phyloP scores from a whole-genome alignment of 2,888 invertebrate species.

The Falcaria lacertinaria region DNA sequence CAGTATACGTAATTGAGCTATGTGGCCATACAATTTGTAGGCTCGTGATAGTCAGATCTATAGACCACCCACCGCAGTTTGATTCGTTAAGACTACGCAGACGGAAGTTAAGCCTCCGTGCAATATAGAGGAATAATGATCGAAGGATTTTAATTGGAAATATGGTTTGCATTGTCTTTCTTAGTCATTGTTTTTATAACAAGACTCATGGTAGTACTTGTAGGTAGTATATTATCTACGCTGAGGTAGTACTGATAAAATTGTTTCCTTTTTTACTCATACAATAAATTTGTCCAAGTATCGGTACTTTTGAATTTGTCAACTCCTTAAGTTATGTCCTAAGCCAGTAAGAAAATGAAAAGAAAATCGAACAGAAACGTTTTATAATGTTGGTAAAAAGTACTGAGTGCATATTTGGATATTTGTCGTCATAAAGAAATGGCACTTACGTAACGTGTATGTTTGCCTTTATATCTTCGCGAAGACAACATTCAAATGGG shows the following conservation, averaged over 20 bases:
- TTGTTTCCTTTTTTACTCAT: too few relatives aligned
- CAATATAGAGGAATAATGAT: not conserved
- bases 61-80: slow-evolving; percentile 47
- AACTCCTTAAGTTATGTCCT: too few relatives aligned
- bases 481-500: slow-evolving; percentile 39
- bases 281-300: too few relatives aligned
- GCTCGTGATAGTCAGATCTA: slow-evolving; percentile 35
- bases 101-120: slow-evolving; percentile 4
- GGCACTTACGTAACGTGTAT: slow-evolving; percentile 13
- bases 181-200: not conserved
- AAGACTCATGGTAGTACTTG: not conserved
- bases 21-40: slow-evolving; percentile 51
- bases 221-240: too few relatives aligned
- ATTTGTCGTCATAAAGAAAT: not conserved
- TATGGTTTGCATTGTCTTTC: not conserved
- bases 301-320: too few relatives aligned
- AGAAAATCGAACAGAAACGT: too few relatives aligned
- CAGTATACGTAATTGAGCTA: slow-evolving; percentile 51
- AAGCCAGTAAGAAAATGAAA: too few relatives aligned
- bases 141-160: not conserved
- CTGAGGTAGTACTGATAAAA: too few relatives aligned
- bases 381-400: not conserved
- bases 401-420: not conserved
- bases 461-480: slow-evolving; percentile 30
- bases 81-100: slow-evolving; percentile 21